phyloP scores from a whole-genome alignment of 2,797 vertebrate species.

The Sardinella longiceps region DNA sequence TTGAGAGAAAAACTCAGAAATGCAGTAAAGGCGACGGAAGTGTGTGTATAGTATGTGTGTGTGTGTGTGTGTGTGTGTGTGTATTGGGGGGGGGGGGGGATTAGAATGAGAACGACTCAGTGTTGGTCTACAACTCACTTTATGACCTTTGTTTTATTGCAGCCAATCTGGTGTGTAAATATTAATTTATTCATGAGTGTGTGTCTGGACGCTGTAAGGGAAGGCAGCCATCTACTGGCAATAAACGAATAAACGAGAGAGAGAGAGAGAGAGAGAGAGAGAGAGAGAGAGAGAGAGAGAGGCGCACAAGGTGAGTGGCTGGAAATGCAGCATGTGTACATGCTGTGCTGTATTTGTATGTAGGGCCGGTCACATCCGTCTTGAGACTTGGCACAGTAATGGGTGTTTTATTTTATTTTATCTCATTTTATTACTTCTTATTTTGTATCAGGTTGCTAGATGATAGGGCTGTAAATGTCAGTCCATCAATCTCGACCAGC shows the following conservation, averaged over 20 bases:
- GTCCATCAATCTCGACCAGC: constrained; percentile 30
- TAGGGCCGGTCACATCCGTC: background rate
- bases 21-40: background rate
- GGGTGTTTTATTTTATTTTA: background rate
- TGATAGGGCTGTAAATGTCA: constrained; percentile 47
- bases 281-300: background rate
- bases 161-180: constrained; percentile 57
- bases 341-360: no score
- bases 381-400: constrained; percentile 15
- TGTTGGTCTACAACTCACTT: constrained; percentile 34
- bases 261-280: background rate
- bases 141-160: constrained; percentile 55
- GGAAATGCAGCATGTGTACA: background rate
- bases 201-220: constrained; percentile 47
- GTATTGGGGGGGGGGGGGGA: background rate
- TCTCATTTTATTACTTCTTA: background rate
- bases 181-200: constrained; percentile 56
- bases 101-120: background rate
- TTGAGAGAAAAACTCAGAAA: background rate
- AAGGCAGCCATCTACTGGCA: constrained; percentile 39
- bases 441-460: constrained; percentile 34
- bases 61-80: no score
- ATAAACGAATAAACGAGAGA: constrained; percentile 44
- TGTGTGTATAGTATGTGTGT: no score
- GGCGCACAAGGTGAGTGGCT: constrained; percentile 18